Percentiles rank a stretch among this genome's conserved stretches.
Conservation (phyloP, 2,888 invertebrate species). For the Glyphotaelius pellucidus region DNA sequence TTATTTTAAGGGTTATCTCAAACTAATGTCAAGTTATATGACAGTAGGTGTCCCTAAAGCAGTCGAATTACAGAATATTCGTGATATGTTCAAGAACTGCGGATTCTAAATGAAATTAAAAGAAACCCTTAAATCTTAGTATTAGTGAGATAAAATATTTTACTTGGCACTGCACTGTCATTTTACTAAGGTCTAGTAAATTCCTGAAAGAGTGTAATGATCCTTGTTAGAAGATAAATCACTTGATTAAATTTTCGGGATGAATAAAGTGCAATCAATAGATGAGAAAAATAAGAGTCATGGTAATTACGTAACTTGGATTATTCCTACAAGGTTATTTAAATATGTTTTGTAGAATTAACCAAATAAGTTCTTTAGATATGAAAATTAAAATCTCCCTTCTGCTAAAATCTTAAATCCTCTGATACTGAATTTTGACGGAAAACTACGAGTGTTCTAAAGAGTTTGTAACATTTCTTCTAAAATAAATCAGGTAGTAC, state of each 20-base stretch:
- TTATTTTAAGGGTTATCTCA: neutral
- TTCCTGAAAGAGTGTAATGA: constrained; percentile 43
- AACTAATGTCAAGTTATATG: neutral
- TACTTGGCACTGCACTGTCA: neutral
- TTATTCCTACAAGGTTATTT: too few species aligned
- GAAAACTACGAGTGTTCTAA: too few species aligned
- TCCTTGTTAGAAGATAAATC: constrained; percentile 51
- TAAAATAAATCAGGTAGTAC: too few species aligned
- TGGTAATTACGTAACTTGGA: neutral
- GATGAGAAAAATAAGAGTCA: constrained; percentile 11
- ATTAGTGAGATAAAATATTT: too few species aligned
- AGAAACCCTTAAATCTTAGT: too few species aligned
- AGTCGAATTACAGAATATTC: too few species aligned
- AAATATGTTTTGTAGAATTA: neutral
- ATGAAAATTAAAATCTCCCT: too few species aligned
- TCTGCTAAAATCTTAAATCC: too few species aligned
- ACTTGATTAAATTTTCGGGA: neutral
- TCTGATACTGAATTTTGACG: too few species aligned
- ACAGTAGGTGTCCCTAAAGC: too few species aligned
- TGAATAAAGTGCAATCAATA: constrained; percentile 2
- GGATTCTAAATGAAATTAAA: neutral
- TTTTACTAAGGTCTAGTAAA: neutral
- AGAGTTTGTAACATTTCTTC: too few species aligned
- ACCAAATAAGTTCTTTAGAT: too few species aligned
- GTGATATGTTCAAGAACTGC: neutral